These are phyloP conservation scores for Myodes glareolus DNA, from an alignment of 2,113 vertebrate genomes.

Conservation along the genomic window DNA sequence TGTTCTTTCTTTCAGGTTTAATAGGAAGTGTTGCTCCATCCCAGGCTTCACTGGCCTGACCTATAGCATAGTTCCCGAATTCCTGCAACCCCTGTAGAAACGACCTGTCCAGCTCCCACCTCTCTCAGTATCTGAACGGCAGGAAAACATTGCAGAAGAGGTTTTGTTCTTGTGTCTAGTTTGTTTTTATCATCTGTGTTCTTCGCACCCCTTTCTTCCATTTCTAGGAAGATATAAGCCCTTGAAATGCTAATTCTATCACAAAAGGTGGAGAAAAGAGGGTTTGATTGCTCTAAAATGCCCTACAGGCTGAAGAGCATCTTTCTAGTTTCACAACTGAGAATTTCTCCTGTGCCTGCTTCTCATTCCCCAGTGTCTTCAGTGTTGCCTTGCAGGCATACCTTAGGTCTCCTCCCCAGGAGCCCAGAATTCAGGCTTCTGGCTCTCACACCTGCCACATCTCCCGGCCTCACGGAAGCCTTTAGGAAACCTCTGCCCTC, in stretches of 20 bases:
- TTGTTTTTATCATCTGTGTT: neutral
- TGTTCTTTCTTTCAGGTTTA: neutral
- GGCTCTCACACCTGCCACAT: neutral
- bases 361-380: neutral
- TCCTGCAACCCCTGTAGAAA: neutral
- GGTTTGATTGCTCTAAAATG: slow-evolving; percentile 29
- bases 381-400: neutral
- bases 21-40: neutral
- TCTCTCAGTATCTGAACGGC: slow-evolving; percentile 26
- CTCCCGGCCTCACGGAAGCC: neutral
- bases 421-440: neutral
- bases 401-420: neutral
- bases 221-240: neutral
- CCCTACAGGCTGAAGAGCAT: neutral
- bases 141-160: slow-evolving; percentile 51
- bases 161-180: neutral
- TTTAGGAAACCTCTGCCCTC: neutral
- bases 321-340: neutral
- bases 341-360: neutral
- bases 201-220: neutral
- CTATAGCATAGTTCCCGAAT: neutral
- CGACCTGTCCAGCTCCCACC: neutral
- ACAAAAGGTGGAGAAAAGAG: neutral
- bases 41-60: neutral
- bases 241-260: neutral